A percentile compares a stretch with the other conserved stretches of the same genome.
Evolutionary conservation across 92 coral and sea anemone genomes (phyloP).

Genomic region (Ricordea florida): DNA sequence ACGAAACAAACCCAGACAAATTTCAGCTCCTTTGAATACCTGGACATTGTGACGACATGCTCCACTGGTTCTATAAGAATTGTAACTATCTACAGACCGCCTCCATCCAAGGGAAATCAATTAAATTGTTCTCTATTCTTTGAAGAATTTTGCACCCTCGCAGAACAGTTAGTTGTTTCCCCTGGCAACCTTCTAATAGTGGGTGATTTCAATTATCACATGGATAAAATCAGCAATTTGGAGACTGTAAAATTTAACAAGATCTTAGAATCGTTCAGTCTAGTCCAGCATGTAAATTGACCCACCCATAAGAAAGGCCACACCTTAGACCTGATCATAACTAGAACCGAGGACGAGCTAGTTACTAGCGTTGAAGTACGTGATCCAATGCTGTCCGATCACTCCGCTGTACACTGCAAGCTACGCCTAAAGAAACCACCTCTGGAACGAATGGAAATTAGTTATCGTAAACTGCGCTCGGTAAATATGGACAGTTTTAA

Average conservation of each 20-base stretch:
- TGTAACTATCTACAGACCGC: constrained; percentile 39
- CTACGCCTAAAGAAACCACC: constrained; percentile 8
- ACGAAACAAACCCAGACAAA: too few species aligned
- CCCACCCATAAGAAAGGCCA: background rate
- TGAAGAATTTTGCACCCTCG: constrained; percentile 37
- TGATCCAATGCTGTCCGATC: constrained; percentile 28
- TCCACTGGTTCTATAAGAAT: constrained; percentile 3
- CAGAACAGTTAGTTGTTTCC: constrained; percentile 7
- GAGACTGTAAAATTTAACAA: too few species aligned
- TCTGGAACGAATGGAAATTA: background rate
- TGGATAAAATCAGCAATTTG: constrained; percentile 23
- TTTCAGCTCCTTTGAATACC: constrained; percentile 17
- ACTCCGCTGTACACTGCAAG: constrained; percentile 26
- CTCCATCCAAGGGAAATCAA: constrained; percentile 16
- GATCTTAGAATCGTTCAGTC: too few species aligned
- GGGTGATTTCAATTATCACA: constrained; percentile 47
- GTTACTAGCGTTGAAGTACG: background rate
- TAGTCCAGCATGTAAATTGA: too few species aligned
- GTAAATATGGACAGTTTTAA: constrained; percentile 14
- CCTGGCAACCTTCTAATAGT: constrained; percentile 35
- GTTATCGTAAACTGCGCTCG: constrained; percentile 1
- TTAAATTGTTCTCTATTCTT: constrained; percentile 19
- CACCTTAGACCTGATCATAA: background rate
- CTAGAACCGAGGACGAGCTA: background rate
- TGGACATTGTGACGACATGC: background rate